A percentile compares a stretch with the other conserved stretches of the same genome.
Evolutionary conservation across 2,797 vertebrate genomes (phyloP).

Genomic region (Cossypha niveicapilla): DNA sequence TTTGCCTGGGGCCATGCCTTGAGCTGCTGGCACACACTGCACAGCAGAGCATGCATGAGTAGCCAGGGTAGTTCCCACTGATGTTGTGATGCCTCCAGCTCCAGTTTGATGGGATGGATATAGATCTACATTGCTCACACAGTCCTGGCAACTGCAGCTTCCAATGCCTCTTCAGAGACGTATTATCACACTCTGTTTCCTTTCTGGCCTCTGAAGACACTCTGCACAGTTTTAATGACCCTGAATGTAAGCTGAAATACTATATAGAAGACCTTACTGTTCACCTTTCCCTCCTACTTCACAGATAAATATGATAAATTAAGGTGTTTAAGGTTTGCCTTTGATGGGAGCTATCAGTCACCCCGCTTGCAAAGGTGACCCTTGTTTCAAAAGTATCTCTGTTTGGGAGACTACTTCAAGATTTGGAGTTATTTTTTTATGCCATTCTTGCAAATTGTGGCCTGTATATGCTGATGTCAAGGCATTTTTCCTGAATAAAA

Average conservation of each 20-base stretch:
- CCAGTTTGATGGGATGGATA: background rate
- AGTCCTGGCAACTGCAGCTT: background rate
- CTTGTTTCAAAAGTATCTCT: background rate
- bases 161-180: background rate
- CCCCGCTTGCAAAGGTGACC: background rate
- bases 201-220: background rate
- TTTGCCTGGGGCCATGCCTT: background rate
- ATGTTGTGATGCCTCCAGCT: background rate
- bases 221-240: background rate
- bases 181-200: background rate
- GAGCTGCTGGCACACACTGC: background rate
- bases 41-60: background rate
- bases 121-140: background rate
- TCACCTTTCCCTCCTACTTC: background rate
- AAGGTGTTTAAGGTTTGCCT: background rate
- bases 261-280: background rate
- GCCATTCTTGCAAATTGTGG: background rate
- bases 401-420: background rate
- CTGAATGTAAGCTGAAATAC: background rate
- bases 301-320: background rate
- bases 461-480: slow-evolving; percentile 9
- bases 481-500: slow-evolving; percentile 20
- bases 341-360: background rate
- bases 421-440: background rate
- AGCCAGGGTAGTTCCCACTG: background rate